These are phyloP conservation scores for Meles meles DNA, from an alignment of 2,113 vertebrate species.

Conservation along the genomic window DNA sequence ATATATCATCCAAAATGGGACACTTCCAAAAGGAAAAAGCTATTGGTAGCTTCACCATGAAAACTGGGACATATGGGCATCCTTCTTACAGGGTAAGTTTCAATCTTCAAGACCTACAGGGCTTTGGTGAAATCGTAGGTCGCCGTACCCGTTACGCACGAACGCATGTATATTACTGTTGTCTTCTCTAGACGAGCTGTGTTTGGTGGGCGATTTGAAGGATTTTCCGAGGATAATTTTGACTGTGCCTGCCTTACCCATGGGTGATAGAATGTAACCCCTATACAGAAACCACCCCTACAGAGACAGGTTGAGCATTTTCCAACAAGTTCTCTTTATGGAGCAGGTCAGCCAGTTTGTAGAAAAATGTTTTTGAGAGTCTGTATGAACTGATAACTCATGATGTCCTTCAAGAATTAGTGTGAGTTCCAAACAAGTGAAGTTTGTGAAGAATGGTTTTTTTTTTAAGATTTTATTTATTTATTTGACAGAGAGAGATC, in stretches of 20 bases:
- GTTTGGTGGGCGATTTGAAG: not conserved
- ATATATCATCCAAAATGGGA: not conserved
- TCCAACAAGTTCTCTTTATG: not conserved
- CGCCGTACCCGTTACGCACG: accelerated
- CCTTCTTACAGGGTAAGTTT: not conserved
- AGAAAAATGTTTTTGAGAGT: not conserved
- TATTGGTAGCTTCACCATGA: not conserved
- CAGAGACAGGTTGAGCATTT: not conserved
- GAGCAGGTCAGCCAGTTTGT: not conserved
- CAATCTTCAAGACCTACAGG: not conserved
- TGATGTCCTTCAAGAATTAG: not conserved
- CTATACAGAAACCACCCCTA: not conserved
- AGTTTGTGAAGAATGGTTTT: not conserved
- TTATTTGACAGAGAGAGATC: too few species aligned
- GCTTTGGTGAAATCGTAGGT: not conserved
- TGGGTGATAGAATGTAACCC: not conserved
- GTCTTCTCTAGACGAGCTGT: not conserved
- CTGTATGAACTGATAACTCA: not conserved
- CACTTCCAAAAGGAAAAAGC: not conserved
- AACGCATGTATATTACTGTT: not conserved
- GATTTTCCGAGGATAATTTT: not conserved
- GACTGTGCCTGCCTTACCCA: not conserved
- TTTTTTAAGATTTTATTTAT: too few species aligned
- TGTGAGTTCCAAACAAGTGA: not conserved
- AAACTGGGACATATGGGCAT: not conserved